Conservation (phyloP, 2,888 invertebrate species). For the Pachydiplax longipennis region DNA sequence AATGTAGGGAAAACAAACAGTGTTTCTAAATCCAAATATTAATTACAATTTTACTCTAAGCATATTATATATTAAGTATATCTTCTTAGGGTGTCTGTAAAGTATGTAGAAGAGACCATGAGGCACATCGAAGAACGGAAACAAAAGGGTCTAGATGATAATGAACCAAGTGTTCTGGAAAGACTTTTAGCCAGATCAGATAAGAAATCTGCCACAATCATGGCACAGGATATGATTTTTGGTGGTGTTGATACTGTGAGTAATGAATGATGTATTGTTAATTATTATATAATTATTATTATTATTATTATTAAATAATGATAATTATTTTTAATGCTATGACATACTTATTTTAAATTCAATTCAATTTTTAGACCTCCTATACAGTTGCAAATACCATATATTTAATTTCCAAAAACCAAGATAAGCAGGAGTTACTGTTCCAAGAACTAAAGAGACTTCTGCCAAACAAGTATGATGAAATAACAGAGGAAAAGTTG, state of each 20-base stretch:
- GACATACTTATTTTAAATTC: not conserved
- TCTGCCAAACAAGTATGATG: conserved; percentile 51
- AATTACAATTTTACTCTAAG: not conserved
- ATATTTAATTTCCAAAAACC: conserved; percentile 52
- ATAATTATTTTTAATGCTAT: not conserved
- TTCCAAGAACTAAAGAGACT: conserved; percentile 52
- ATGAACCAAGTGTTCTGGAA: conserved; percentile 68
- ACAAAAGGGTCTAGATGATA: not conserved
- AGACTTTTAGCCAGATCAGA: conserved; percentile 62
- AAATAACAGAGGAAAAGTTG: conserved; percentile 49
- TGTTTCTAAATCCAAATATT: too few relatives aligned
- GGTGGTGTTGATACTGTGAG: conserved; percentile 78
- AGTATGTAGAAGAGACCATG: conserved; percentile 55
- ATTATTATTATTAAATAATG: not conserved
- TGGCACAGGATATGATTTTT: conserved; percentile 74
- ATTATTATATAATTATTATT: too few relatives aligned
- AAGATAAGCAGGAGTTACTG: conserved; percentile 52
- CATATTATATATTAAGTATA: not conserved
- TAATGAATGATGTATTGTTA: not conserved
- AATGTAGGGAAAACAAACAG: too few relatives aligned
- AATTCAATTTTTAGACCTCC: conserved; percentile 51
- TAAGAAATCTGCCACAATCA: conserved; percentile 66
- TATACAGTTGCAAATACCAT: conserved; percentile 52
- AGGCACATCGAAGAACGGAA: conserved; percentile 4
- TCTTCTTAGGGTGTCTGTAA: conserved; percentile 53